phyloP scores from a whole-genome alignment of 2,888 invertebrate species.

The Chymomyza caudatula region DNA sequence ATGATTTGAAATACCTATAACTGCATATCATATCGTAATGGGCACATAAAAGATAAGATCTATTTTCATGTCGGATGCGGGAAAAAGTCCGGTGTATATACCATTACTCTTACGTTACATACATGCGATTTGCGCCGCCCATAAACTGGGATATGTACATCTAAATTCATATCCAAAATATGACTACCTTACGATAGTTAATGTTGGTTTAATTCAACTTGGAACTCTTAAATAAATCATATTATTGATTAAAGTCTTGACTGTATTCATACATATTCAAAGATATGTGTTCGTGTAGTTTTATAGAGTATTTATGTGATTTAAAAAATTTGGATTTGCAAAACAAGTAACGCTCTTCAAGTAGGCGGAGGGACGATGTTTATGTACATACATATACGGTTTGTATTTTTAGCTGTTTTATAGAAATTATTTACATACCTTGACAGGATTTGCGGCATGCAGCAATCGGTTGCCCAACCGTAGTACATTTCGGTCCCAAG shows the following conservation, averaged over 20 bases:
- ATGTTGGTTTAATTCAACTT: background rate
- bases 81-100: slow-evolving; percentile 36
- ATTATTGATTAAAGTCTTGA: slow-evolving; percentile 1
- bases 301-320: slow-evolving; percentile 24
- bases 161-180: slow-evolving; percentile 26
- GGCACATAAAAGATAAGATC: slow-evolving; percentile 17
- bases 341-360: slow-evolving; percentile 35
- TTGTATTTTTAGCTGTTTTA: background rate
- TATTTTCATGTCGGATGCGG: slow-evolving; percentile 32
- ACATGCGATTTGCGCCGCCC: slow-evolving; percentile 5
- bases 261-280: slow-evolving; percentile 18
- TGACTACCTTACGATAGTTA: slow-evolving; percentile 17
- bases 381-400: background rate
- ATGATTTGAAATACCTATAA: background rate
- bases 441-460: too few species aligned
- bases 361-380: slow-evolving; percentile 16
- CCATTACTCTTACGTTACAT: slow-evolving; percentile 33
- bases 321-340: slow-evolving; percentile 12
- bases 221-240: slow-evolving; percentile 13
- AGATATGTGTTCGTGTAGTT: slow-evolving; percentile 12
- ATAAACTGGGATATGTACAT: slow-evolving; percentile 36
- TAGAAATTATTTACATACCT: background rate
- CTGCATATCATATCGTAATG: background rate
- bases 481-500: too few species aligned
- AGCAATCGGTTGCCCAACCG: too few species aligned